These are phyloP conservation scores for Athetis lepigone DNA, from an alignment of 2,888 invertebrate species.

Conservation along the genomic window DNA sequence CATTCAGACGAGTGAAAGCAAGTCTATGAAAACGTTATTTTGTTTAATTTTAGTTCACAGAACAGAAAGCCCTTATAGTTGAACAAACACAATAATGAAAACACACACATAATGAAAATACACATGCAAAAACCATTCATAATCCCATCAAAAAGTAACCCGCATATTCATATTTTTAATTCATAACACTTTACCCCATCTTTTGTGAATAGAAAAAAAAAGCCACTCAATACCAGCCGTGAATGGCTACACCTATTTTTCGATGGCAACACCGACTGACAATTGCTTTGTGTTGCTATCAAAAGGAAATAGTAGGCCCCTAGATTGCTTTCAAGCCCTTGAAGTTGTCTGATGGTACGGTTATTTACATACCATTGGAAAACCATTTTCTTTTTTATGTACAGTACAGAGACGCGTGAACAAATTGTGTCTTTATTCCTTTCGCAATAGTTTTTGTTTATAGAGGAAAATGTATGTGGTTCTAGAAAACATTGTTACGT, in stretches of 20 bases:
- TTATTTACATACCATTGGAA: slow-evolving; percentile 82
- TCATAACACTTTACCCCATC: slow-evolving; percentile 55
- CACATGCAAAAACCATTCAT: not conserved
- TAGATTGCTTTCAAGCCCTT: slow-evolving; percentile 85
- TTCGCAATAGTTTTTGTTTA: slow-evolving; percentile 66
- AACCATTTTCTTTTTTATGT: slow-evolving; percentile 74
- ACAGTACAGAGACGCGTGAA: slow-evolving; percentile 63
- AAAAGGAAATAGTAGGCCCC: slow-evolving; percentile 80
- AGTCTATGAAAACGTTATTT: no score
- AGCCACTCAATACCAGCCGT: slow-evolving; percentile 67
- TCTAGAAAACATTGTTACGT: slow-evolving; percentile 27
- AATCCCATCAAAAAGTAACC: slow-evolving; percentile 29
- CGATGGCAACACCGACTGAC: slow-evolving; percentile 80
- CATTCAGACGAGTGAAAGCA: no score
- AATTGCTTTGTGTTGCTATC: slow-evolving; percentile 83
- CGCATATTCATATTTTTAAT: slow-evolving; percentile 34
- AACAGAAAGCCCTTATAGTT: no score
- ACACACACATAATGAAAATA: no score
- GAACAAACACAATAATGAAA: no score
- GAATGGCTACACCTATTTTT: slow-evolving; percentile 75
- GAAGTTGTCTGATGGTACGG: slow-evolving; percentile 79
- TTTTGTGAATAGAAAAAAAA: slow-evolving; percentile 71
- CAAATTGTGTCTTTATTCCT: slow-evolving; percentile 69
- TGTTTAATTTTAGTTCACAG: no score
- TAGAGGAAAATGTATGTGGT: slow-evolving; percentile 51